Conservation (phyloP, 2,113 vertebrate genomes). For the Sprattus sprattus region DNA sequence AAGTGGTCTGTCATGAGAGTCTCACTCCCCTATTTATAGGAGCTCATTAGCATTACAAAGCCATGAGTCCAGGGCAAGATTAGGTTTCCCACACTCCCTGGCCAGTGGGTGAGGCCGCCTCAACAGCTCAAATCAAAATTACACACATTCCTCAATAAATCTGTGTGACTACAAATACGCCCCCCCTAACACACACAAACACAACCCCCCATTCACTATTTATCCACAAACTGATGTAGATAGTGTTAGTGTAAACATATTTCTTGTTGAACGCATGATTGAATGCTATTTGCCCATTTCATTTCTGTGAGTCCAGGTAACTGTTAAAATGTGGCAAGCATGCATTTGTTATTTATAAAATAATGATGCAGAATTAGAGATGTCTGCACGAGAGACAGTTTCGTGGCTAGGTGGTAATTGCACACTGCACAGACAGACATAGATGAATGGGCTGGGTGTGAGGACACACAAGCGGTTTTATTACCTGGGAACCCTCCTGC, state of each 20-base stretch:
- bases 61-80: constrained; percentile 64
- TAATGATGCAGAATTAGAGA: neutral
- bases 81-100: constrained; percentile 67
- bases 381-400: constrained; percentile 8
- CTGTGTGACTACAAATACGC: neutral
- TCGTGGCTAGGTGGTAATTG: constrained; percentile 55
- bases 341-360: neutral
- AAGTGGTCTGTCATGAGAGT: constrained; percentile 49
- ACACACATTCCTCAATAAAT: constrained; percentile 14
- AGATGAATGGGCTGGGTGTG: constrained; percentile 35
- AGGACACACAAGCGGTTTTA: constrained; percentile 55
- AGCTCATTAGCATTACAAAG: constrained; percentile 66
- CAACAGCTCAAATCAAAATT: constrained; percentile 40
- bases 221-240: neutral
- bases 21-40: constrained; percentile 60
- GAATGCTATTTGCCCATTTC: neutral
- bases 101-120: constrained; percentile 55
- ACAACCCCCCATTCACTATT: neutral
- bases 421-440: neutral
- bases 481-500: constrained; percentile 59
- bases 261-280: neutral
- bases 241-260: constrained; percentile 55
- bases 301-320: neutral
- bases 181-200: neutral
- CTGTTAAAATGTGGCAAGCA: neutral